A percentile compares a stretch with the other conserved stretches of the same genome.
Conservation (phyloP, 2,888 invertebrate genomes). For the Drosophila conformis region DNA sequence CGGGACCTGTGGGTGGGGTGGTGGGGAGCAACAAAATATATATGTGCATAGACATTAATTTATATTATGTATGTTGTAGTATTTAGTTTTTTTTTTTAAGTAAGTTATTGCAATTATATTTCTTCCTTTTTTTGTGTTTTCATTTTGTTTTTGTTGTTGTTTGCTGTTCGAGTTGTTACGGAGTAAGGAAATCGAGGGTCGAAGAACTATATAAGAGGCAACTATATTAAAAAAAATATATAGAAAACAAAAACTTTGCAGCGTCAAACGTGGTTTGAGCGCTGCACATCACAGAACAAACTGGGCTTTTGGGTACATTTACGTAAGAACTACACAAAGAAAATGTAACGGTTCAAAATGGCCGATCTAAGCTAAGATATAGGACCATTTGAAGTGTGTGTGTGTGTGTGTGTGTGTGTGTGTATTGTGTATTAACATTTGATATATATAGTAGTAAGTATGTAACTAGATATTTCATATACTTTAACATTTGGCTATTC, state of each 20-base stretch:
- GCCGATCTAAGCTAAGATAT: conserved; percentile 27
- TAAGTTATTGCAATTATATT: conserved; percentile 56
- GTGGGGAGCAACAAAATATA: conserved; percentile 1
- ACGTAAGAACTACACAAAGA: conserved; percentile 47
- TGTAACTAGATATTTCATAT: conserved; percentile 39
- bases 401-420: conserved; percentile 11
- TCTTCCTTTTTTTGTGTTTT: conserved; percentile 9
- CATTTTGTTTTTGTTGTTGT: conserved; percentile 12
- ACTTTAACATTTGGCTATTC: conserved; percentile 60
- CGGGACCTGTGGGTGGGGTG: not conserved
- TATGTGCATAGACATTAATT: conserved; percentile 7
- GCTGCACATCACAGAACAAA: conserved; percentile 82
- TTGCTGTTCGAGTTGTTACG: conserved; percentile 46
- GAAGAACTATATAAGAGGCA: conserved; percentile 18
- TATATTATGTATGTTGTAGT: conserved; percentile 13
- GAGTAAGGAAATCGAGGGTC: conserved; percentile 25
- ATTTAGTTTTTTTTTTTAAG: conserved; percentile 7
- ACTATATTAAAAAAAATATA: conserved; percentile 23
- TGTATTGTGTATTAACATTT: conserved; percentile 43
- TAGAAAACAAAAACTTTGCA: conserved; percentile 64
- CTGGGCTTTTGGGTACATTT: conserved; percentile 61
- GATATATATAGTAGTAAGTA: conserved; percentile 32
- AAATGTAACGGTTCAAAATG: conserved; percentile 19
- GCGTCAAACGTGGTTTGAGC: conserved; percentile 52
- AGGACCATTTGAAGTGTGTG: conserved; percentile 10